Percentiles rank a stretch among this genome's conserved stretches.
Evolutionary conservation across 2,888 invertebrate genomes (phyloP).

Genomic region (Chouioia cunea): DNA sequence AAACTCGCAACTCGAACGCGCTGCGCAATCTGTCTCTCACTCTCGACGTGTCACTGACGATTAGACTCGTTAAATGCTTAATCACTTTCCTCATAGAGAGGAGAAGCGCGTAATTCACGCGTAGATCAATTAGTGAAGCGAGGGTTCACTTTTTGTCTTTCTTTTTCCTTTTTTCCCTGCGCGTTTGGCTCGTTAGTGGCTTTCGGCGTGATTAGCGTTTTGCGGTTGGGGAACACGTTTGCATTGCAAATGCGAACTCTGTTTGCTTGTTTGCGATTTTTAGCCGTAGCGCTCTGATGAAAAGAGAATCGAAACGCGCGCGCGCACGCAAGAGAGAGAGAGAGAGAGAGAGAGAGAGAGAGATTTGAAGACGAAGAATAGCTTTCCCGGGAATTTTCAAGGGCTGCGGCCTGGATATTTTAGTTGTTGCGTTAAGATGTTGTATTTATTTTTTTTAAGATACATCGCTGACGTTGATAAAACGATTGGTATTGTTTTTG

Average conservation of each 20-base stretch:
- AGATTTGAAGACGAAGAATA: no score
- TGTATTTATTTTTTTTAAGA: no score
- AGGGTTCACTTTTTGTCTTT: neutral
- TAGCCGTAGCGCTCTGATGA: no score
- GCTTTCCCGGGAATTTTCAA: neutral
- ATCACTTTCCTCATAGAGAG: slow-evolving; percentile 45
- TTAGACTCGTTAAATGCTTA: slow-evolving; percentile 54
- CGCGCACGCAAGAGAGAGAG: no score
- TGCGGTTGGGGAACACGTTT: slow-evolving; percentile 3
- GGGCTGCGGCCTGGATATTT: no score
- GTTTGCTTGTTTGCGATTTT: slow-evolving; percentile 11
- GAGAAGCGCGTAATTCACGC: slow-evolving; percentile 13
- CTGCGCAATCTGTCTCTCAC: slow-evolving; percentile 41
- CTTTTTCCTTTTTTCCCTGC: neutral
- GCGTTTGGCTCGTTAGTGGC: slow-evolving; percentile 26
- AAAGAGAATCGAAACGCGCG: no score
- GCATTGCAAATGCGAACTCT: slow-evolving; percentile 18
- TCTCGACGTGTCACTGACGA: slow-evolving; percentile 16
- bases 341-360: no score
- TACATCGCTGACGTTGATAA: no score
- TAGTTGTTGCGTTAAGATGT: no score
- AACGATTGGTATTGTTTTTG: no score
- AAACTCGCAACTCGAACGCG: neutral
- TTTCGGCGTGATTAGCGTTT: slow-evolving; percentile 26
- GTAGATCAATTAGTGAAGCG: slow-evolving; percentile 26